Evolutionary conservation across 1,140 invertebrate genomes (phyloP).

Genomic region (Cheumatopsyche charites): DNA sequence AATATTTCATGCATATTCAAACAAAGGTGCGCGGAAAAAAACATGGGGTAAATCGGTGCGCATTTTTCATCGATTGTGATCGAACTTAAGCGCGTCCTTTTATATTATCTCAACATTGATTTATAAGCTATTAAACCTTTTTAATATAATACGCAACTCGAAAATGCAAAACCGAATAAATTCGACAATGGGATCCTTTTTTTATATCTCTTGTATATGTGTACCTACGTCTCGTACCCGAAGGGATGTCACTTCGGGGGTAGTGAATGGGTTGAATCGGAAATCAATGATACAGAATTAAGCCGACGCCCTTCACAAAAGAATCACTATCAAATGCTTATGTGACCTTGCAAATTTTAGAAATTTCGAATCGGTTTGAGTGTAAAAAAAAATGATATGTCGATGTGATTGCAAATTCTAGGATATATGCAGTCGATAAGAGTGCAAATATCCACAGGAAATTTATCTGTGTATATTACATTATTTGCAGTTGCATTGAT

Average conservation of each 20-base stretch:
- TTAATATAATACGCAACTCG: constrained; percentile 38
- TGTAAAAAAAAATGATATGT: too few species aligned
- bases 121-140: constrained; percentile 50
- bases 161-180: constrained; percentile 44
- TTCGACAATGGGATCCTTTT: constrained; percentile 39
- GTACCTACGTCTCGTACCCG: not conserved
- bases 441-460: too few species aligned
- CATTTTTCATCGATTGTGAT: constrained; percentile 20
- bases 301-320: constrained; percentile 29
- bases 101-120: constrained; percentile 48
- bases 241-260: constrained; percentile 25
- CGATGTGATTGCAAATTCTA: too few species aligned
- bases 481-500: too few species aligned
- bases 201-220: not conserved
- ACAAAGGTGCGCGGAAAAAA: not conserved
- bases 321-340: too few species aligned
- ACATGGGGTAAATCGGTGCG: too few species aligned
- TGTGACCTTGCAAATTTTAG: too few species aligned
- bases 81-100: constrained; percentile 31
- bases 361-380: too few species aligned
- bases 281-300: constrained; percentile 50
- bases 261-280: constrained; percentile 42
- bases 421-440: too few species aligned
- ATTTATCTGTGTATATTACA: too few species aligned
- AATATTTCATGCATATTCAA: too few species aligned